phyloP scores from a whole-genome alignment of 2,113 vertebrate species.

The Balaenoptera acutorostrata region DNA sequence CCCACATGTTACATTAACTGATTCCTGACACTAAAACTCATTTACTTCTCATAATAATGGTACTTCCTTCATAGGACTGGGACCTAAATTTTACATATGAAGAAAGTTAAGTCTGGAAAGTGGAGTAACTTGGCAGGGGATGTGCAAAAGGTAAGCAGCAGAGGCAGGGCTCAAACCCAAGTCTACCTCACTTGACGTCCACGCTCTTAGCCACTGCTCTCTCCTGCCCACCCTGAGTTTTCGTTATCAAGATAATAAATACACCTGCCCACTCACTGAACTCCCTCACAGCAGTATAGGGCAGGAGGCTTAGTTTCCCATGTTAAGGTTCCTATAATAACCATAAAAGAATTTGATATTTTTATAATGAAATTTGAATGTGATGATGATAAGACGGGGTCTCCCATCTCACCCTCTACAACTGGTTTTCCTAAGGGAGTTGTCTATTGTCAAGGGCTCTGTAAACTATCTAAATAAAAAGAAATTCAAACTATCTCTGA shows the following conservation, averaged over 20 bases:
- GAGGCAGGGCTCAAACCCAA: background rate
- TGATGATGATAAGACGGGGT: background rate
- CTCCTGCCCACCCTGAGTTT: background rate
- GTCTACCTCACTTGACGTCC: background rate
- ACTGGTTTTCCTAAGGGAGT: background rate
- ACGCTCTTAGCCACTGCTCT: background rate
- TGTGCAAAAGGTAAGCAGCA: background rate
- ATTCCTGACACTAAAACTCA: background rate
- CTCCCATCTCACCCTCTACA: background rate
- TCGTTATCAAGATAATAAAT: background rate
- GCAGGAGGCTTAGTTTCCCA: background rate
- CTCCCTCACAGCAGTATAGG: fast-evolving
- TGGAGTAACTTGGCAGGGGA: background rate
- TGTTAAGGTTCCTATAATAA: background rate
- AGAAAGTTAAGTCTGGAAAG: background rate
- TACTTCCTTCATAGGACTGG: background rate
- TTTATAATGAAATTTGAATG: background rate
- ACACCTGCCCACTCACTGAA: background rate
- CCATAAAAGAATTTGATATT: background rate
- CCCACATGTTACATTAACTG: background rate
- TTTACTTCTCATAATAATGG: background rate
- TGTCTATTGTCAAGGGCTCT: background rate
- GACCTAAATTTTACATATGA: background rate
- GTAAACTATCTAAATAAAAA: conserved; percentile 19
- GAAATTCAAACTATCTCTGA: background rate